Base-by-base conservation (phyloP, 2,888 invertebrate species). In the Pelosia muscerda region DNA sequence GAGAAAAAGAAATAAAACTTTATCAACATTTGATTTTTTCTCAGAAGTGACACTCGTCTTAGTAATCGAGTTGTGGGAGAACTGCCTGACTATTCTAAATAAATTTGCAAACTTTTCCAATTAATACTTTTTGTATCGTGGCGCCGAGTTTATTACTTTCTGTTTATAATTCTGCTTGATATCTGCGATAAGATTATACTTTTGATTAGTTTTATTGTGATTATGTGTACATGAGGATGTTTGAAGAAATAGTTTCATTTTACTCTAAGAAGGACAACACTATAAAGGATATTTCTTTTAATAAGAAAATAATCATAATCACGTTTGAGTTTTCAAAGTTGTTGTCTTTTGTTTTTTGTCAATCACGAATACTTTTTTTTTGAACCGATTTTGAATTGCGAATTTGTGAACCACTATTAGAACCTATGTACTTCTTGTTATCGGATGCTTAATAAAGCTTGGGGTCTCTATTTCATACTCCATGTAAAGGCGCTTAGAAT, bases 61-160 rank as follows among this genome's bases (percentile, higher is more conserved):
- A 26, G 25, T 26, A 57, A 63, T 34, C 10, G 31, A 28, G 25
- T 57, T 57, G 42, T 25, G 23, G 25, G 38, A 15, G 9, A 59
- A 68, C 19, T 60, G 53, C 28, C 38, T 23, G 42, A 42, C 28
- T 60, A 15, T 56, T 55, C 55, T 25, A 55, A 55, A 55, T 55
- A 55, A 55, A 55, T 55, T 25, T 5, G 0, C 19, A 55, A 55
- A 55, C 15, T 55, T 55, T 55, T 22, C 49, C 49, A 49, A 49
- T 49, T 49, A 49, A n/a, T 49, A 49, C n/a, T 49, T 49, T 49
- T 49, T 19, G n/a, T 2, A n/a, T 49, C n/a, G 49, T 42, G n/a
- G 49, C n/a, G 49, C 49, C 5, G 19, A 49, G n/a, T 49, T 49
- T 49, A 49, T 26, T 25, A 15, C 26, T 55, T 15, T 8, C 1